Percentiles rank a stretch among this genome's conserved stretches.
Conservation (phyloP, 2,797 vertebrate species). For the Protosalanx chinensis region DNA sequence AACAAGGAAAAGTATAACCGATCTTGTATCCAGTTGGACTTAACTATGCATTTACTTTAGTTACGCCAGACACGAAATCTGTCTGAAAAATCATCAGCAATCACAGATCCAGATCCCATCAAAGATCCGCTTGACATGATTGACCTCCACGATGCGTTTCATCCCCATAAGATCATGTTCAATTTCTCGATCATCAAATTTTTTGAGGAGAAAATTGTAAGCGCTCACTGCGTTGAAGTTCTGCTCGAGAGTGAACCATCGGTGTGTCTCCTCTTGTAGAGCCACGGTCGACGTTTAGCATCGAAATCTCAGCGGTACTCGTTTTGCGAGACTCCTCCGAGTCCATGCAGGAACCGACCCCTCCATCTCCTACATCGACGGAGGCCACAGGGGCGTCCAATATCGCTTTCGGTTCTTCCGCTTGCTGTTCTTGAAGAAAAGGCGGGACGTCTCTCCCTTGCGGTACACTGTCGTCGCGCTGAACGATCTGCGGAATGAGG, state of each 20-base stretch:
- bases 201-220: constrained; percentile 31
- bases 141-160: constrained; percentile 14
- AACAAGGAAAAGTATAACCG: background rate
- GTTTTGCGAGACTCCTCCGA: constrained; percentile 18
- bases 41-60: background rate
- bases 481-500: constrained; percentile 48
- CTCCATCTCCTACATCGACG: constrained; percentile 3
- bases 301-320: constrained; percentile 11
- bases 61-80: background rate
- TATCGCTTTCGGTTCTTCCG: constrained; percentile 7
- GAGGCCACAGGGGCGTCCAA: constrained; percentile 1
- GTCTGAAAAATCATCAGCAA: background rate
- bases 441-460: constrained; percentile 43
- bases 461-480: constrained; percentile 52
- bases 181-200: constrained; percentile 15
- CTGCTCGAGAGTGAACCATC: constrained; percentile 48
- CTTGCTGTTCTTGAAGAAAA: constrained; percentile 28
- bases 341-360: background rate
- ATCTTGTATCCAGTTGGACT: background rate
- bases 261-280: constrained; percentile 44
- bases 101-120: constrained; percentile 40
- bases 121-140: constrained; percentile 23
- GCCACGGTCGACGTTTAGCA: constrained; percentile 32
- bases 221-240: constrained; percentile 65
- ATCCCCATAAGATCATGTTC: constrained; percentile 4